phyloP scores from a whole-genome alignment of 2,797 vertebrate genomes.

The Lates japonicus region DNA sequence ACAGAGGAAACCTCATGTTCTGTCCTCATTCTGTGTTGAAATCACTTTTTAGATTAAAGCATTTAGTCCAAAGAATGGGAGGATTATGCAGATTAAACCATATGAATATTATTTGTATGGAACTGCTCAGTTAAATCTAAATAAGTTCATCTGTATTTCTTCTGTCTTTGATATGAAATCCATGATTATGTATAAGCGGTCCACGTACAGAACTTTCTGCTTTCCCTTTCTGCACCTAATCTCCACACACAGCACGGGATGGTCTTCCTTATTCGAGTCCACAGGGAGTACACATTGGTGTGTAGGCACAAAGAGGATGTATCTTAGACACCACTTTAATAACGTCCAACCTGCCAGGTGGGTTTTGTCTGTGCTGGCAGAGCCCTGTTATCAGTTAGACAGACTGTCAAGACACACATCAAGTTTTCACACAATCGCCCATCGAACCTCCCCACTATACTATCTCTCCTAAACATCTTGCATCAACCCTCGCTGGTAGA shows the following conservation, averaged over 20 bases:
- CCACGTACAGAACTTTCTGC: neutral
- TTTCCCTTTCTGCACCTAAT: constrained; percentile 44
- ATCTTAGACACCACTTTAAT: constrained; percentile 61
- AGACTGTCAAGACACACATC: constrained; percentile 63
- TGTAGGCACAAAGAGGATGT: constrained; percentile 39
- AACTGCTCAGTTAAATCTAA: constrained; percentile 23
- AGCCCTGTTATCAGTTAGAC: constrained; percentile 66
- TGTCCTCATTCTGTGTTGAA: constrained; percentile 3
- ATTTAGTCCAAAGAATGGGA: constrained; percentile 8
- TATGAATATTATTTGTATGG: constrained; percentile 10
- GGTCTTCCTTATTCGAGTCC: constrained; percentile 33
- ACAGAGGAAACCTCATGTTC: neutral
- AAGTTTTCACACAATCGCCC: constrained; percentile 67
- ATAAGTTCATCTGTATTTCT: neutral
- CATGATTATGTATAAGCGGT: neutral
- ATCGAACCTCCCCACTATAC: constrained; percentile 54
- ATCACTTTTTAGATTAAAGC: constrained; percentile 25
- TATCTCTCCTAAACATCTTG: constrained; percentile 74
- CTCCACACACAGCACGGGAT: constrained; percentile 33
- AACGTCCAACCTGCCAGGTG: constrained; percentile 58
- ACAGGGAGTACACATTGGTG: constrained; percentile 34
- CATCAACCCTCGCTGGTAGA: constrained; percentile 70
- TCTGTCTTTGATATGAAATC: constrained; percentile 25
- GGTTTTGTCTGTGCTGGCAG: constrained; percentile 59
- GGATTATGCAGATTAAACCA: constrained; percentile 10